phyloP scores from a whole-genome alignment of 2,888 invertebrate species.

The Mongoloraphidia duomilia region DNA sequence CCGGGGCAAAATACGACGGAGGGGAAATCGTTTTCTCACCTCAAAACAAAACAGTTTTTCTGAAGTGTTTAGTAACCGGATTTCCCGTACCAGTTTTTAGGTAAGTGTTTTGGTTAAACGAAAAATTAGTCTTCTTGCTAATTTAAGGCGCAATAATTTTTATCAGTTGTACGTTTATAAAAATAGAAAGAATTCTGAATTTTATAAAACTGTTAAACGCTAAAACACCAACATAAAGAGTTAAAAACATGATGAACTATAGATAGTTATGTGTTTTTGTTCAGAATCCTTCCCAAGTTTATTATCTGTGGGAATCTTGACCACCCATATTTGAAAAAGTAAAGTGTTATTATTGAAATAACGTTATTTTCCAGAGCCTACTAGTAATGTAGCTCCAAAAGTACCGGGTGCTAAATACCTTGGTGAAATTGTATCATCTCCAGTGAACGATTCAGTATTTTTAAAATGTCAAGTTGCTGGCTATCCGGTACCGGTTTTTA shows the following conservation, averaged over 20 bases:
- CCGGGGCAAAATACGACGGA: conserved; percentile 26
- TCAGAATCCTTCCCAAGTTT: conserved; percentile 1
- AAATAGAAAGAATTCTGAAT: too few relatives aligned
- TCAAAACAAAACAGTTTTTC: conserved; percentile 30
- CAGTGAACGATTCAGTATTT: conserved; percentile 27
- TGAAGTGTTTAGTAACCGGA: conserved; percentile 60
- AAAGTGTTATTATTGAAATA: too few relatives aligned
- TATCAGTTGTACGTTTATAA: too few relatives aligned
- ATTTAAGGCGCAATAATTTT: too few relatives aligned
- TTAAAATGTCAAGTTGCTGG: conserved; percentile 33
- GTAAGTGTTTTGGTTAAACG: conserved; percentile 31
- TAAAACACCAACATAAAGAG: too few relatives aligned
- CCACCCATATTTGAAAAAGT: too few relatives aligned
- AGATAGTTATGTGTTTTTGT: not conserved
- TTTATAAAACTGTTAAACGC: too few relatives aligned
- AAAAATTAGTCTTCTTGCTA: conserved; percentile 6
- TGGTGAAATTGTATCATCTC: conserved; percentile 34
- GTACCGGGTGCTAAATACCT: conserved; percentile 33
- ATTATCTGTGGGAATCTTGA: not conserved
- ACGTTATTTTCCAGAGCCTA: conserved; percentile 42
- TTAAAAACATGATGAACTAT: too few relatives aligned
- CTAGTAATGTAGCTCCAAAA: conserved; percentile 49
- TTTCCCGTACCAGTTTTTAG: conserved; percentile 62
- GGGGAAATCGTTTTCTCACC: not conserved
- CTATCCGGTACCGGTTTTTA: conserved; percentile 27